Conservation (phyloP, 2,888 invertebrate species). For the Melieria omissa region DNA sequence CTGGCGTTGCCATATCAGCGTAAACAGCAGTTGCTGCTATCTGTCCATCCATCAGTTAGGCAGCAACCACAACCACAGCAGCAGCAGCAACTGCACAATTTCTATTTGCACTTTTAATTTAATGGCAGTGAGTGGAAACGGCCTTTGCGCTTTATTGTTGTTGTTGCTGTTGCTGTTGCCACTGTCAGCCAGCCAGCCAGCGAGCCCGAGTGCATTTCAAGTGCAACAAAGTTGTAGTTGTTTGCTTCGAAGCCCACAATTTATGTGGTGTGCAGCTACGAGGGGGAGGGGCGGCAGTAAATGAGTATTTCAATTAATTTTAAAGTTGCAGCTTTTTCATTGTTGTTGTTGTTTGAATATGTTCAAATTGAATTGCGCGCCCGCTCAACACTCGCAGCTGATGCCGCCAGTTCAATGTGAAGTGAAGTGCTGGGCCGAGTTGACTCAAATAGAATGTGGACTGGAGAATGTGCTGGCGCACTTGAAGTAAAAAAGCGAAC, state of each 20-base stretch:
- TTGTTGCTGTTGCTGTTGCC: not conserved
- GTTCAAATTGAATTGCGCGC: slow-evolving; percentile 33
- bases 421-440: no score
- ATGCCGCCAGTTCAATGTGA: no score
- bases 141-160: not conserved
- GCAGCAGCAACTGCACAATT: slow-evolving; percentile 17
- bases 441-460: not conserved
- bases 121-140: not conserved
- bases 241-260: no score
- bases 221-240: no score
- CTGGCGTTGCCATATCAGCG: not conserved
- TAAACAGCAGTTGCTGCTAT: slow-evolving; percentile 6
- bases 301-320: no score
- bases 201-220: no score
- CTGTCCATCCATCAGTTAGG: not conserved
- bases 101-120: slow-evolving; percentile 24
- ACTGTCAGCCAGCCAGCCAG: not conserved
- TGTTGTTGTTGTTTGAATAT: slow-evolving; percentile 6
- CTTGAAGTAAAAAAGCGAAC: no score
- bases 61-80: slow-evolving; percentile 14
- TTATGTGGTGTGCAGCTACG: no score
- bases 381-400: not conserved
- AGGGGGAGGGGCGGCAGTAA: no score
- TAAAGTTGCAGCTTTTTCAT: no score
- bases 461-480: not conserved